Evolutionary conservation across 2,888 invertebrate genomes (phyloP).

Genomic region (Watsonalla binaria): DNA sequence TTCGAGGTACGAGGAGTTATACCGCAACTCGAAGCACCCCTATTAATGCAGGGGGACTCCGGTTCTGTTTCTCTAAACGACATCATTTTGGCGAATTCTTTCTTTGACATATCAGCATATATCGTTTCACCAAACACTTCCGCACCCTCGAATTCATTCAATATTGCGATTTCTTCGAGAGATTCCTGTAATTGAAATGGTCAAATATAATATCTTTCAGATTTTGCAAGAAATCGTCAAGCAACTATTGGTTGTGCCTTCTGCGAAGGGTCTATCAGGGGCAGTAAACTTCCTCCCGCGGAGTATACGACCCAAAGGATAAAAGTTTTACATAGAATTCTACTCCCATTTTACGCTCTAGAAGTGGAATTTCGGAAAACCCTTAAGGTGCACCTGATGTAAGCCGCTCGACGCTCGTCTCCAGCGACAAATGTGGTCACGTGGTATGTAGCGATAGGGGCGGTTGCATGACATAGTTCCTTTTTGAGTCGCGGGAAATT

Average conservation of each 20-base stretch:
- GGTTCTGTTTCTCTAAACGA: not conserved
- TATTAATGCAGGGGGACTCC: not conserved
- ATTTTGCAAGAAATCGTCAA: not conserved
- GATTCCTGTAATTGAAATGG: conserved; percentile 24
- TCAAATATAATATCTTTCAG: not conserved
- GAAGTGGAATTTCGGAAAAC: too few species aligned
- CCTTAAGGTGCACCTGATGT: too few species aligned
- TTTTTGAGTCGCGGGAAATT: too few species aligned
- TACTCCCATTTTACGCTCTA: not conserved
- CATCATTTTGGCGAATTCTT: conserved; percentile 21
- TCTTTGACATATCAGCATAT: conserved; percentile 32
- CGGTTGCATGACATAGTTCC: too few species aligned
- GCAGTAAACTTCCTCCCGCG: not conserved
- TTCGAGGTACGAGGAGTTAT: not conserved
- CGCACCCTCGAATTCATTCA: conserved; percentile 20
- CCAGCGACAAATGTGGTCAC: too few species aligned
- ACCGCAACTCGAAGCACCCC: too few species aligned
- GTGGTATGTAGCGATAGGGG: too few species aligned
- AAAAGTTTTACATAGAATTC: not conserved
- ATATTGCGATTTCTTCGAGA: conserved; percentile 22
- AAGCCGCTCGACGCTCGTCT: too few species aligned
- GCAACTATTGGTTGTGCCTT: too few species aligned
- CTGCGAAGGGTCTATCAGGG: not conserved
- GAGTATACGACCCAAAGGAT: not conserved
- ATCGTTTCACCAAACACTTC: conserved; percentile 32